These are phyloP conservation scores for Acanthopagrus latus DNA, from an alignment of 2,797 vertebrate species.

Conservation along the genomic window DNA sequence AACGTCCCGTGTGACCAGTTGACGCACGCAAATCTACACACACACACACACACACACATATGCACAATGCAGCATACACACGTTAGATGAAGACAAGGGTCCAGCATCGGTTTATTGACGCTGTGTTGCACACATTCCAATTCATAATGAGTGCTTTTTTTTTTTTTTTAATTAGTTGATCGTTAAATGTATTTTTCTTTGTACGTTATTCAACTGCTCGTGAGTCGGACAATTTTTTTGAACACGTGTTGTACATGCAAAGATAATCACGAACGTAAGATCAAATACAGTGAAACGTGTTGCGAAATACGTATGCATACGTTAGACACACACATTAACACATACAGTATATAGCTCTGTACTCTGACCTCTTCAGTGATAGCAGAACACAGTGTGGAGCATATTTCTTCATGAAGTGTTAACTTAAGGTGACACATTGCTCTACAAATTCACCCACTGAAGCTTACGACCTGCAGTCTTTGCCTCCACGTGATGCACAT, in stretches of 20 bases:
- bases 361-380: slow-evolving; percentile 12
- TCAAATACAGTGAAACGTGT: background rate
- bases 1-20: slow-evolving; percentile 54
- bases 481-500: background rate
- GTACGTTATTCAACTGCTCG: no score
- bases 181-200: no score
- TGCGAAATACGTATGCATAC: background rate
- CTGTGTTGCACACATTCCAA: no score
- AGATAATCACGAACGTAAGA: no score
- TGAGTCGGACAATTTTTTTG: no score
- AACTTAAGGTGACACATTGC: slow-evolving; percentile 37
- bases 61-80: background rate
- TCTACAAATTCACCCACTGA: slow-evolving; percentile 18
- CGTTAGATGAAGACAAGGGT: background rate
- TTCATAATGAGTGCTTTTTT: no score
- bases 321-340: background rate
- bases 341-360: background rate
- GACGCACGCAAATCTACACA: slow-evolving; percentile 24
- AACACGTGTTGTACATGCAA: no score
- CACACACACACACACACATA: background rate
- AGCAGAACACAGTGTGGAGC: background rate
- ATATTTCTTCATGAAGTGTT: slow-evolving; percentile 39
- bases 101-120: background rate
- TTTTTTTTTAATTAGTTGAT: no score
- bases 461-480: slow-evolving; percentile 2